These are phyloP conservation scores for Globia sparganii DNA, from an alignment of 2,888 invertebrate genomes.

Conservation along the genomic window DNA sequence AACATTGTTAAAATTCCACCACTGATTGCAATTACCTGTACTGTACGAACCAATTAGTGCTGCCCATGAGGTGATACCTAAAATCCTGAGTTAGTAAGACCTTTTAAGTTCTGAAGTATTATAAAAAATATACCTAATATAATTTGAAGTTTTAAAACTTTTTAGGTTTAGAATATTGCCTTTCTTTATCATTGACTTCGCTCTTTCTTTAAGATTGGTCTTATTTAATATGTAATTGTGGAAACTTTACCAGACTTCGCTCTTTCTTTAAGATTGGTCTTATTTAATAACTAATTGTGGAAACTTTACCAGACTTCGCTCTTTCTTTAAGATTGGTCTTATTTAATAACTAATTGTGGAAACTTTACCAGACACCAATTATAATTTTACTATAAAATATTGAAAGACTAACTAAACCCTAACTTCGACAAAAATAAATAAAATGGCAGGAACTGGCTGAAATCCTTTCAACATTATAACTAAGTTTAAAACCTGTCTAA, in stretches of 20 bases:
- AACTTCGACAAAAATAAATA: not conserved
- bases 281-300: not conserved
- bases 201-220: not conserved
- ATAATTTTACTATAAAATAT: not conserved
- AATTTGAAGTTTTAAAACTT: not conserved
- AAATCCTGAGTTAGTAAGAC: too few species aligned
- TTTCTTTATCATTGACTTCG: not conserved
- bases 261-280: not conserved
- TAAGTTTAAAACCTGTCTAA: constrained; percentile 16
- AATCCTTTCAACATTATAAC: not conserved
- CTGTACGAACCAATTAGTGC: not conserved
- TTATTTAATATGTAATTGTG: not conserved
- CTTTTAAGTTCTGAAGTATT: not conserved
- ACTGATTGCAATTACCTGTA: too few species aligned
- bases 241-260: not conserved
- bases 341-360: not conserved
- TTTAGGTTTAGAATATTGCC: not conserved
- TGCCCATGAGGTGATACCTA: not conserved
- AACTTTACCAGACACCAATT: constrained; percentile 1
- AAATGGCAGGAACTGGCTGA: not conserved
- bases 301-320: not conserved
- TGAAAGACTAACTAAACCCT: not conserved
- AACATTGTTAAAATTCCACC: too few species aligned
- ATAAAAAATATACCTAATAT: not conserved
- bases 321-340: not conserved